Evolutionary conservation across 2,888 invertebrate genomes (phyloP).

Genomic region (Sinopyrophorus schimmeli): DNA sequence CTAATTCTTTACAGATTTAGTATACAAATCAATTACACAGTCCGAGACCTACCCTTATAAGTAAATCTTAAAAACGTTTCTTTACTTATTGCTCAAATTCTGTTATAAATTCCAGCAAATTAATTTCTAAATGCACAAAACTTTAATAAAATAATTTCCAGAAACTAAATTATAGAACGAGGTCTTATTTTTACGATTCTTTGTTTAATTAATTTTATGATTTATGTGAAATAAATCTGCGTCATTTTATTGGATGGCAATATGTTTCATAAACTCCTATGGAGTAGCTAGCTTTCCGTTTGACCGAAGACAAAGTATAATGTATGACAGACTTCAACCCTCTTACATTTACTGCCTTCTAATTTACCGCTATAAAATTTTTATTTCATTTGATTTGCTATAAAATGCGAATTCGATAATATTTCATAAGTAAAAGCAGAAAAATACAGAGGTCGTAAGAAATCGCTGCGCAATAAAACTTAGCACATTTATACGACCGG

Average conservation of each 20-base stretch:
- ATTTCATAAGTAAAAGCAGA: neutral
- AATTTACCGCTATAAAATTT: constrained; percentile 15
- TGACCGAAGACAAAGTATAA: constrained; percentile 10
- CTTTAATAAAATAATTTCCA: too few relatives aligned
- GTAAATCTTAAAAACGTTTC: too few relatives aligned
- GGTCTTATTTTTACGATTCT: too few relatives aligned
- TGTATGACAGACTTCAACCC: neutral
- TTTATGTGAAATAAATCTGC: too few relatives aligned
- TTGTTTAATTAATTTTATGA: too few relatives aligned
- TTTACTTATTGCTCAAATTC: too few relatives aligned
- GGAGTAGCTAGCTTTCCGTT: constrained; percentile 20
- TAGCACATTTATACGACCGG: neutral
- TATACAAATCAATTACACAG: too few relatives aligned
- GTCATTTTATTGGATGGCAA: constrained; percentile 20
- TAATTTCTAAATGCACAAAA: too few relatives aligned
- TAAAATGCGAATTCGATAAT: neutral
- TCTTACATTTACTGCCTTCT: constrained; percentile 11
- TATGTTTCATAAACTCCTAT: constrained; percentile 15
- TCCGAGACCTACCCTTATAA: too few relatives aligned
- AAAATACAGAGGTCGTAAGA: neutral
- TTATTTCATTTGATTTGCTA: constrained; percentile 1
- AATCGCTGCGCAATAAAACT: neutral
- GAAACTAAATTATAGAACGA: too few relatives aligned
- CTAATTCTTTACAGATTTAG: too few relatives aligned
- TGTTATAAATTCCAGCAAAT: too few relatives aligned